These are phyloP conservation scores for Sitta carolinensis DNA, from an alignment of 2,797 vertebrate species.

Conservation along the genomic window DNA sequence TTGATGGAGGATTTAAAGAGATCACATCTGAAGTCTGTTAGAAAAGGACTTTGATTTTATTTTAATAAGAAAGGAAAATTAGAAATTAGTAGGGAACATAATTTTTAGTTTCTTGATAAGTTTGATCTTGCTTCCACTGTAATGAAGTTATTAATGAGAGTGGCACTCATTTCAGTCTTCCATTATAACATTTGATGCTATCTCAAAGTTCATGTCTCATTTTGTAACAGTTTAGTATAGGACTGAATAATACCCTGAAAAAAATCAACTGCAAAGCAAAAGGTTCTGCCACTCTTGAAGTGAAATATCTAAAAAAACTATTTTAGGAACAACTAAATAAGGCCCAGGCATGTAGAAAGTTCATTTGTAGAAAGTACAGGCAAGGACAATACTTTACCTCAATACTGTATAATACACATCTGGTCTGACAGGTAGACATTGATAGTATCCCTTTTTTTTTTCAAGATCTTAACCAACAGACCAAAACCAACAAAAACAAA, in stretches of 20 bases:
- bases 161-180: background rate
- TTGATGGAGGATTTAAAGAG: background rate
- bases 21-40: background rate
- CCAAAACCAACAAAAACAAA: background rate
- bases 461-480: background rate
- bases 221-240: background rate
- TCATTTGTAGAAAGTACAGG: background rate
- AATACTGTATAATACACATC: background rate
- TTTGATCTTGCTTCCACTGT: background rate
- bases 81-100: background rate
- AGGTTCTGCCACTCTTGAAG: background rate
- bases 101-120: constrained; percentile 17
- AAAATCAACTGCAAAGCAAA: background rate
- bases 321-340: background rate
- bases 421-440: background rate
- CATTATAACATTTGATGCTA: background rate
- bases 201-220: background rate
- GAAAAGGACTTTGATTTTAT: background rate
- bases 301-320: background rate
- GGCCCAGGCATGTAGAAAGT: background rate
- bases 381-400: background rate
- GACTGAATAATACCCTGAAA: background rate
- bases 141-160: constrained; percentile 1
- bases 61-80: constrained; percentile 1
- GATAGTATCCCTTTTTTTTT: background rate